phyloP scores from a whole-genome alignment of 2,113 vertebrate genomes.

The Heterocephalus glaber region DNA sequence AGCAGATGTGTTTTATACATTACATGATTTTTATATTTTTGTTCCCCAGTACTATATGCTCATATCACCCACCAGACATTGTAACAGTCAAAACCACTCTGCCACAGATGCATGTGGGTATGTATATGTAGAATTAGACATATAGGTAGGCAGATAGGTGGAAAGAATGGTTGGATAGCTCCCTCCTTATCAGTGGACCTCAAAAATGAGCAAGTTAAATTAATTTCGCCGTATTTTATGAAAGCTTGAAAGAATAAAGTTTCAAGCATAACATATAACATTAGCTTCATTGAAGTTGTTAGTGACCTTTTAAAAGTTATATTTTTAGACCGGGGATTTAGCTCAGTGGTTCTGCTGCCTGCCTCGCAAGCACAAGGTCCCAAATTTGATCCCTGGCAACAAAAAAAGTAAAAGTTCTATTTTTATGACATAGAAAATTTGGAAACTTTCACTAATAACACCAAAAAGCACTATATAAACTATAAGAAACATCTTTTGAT shows the following conservation, averaged over 20 bases:
- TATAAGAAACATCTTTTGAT: neutral
- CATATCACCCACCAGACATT: neutral
- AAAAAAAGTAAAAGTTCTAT: neutral
- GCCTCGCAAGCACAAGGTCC: too few species aligned
- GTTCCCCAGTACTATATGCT: neutral
- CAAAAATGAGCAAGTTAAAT: conserved; percentile 34
- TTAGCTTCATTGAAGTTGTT: conserved; percentile 8
- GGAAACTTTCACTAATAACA: neutral
- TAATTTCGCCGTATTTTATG: neutral
- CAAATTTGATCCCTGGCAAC: too few species aligned
- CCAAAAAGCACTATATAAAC: neutral
- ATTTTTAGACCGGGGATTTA: too few species aligned
- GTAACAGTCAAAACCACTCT: neutral
- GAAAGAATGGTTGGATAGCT: neutral
- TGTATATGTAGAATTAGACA: neutral
- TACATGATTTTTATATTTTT: conserved; percentile 14
- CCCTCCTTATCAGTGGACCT: neutral
- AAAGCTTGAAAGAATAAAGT: neutral
- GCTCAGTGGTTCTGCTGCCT: too few species aligned
- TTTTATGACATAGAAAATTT: conserved; percentile 16
- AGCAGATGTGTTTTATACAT: neutral
- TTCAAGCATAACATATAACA: neutral
- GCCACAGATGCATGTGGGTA: neutral
- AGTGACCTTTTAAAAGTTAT: conserved; percentile 30
- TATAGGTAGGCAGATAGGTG: neutral